Percentiles rank a stretch among this genome's conserved stretches.
Conservation (phyloP, 2,113 vertebrate species). For the Piliocolobus tephrosceles region DNA sequence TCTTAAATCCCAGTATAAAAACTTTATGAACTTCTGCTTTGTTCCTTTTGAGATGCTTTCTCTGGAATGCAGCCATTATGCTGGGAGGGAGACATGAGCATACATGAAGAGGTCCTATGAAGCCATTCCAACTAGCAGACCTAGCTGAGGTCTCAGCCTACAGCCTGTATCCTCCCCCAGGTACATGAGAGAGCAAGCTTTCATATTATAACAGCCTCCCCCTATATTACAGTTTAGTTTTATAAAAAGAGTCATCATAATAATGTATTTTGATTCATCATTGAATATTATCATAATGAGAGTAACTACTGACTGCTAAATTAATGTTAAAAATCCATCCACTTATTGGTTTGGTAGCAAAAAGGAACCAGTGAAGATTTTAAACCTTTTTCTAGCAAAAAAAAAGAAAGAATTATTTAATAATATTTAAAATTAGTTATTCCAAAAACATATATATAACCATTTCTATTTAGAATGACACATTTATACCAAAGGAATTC, state of each 20-base stretch:
- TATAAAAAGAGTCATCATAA: not conserved
- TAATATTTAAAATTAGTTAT: not conserved
- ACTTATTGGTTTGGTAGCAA: not conserved
- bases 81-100: not conserved
- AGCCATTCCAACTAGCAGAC: not conserved
- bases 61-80: not conserved
- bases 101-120: not conserved
- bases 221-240: not conserved
- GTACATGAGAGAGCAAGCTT: not conserved
- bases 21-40: not conserved
- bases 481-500: not conserved
- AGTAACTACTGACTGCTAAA: not conserved
- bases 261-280: not conserved
- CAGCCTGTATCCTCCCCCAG: not conserved
- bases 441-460: not conserved
- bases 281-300: not conserved
- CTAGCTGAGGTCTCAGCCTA: not conserved
- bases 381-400: not conserved
- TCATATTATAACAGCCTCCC: not conserved
- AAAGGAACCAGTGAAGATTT: not conserved
- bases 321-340: not conserved
- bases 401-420: not conserved
- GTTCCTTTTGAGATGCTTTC: not conserved
- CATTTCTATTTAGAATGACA: not conserved
- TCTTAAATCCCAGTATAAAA: not conserved